Conservation (phyloP, 2,797 vertebrate species). For the Diceros bicornis region DNA sequence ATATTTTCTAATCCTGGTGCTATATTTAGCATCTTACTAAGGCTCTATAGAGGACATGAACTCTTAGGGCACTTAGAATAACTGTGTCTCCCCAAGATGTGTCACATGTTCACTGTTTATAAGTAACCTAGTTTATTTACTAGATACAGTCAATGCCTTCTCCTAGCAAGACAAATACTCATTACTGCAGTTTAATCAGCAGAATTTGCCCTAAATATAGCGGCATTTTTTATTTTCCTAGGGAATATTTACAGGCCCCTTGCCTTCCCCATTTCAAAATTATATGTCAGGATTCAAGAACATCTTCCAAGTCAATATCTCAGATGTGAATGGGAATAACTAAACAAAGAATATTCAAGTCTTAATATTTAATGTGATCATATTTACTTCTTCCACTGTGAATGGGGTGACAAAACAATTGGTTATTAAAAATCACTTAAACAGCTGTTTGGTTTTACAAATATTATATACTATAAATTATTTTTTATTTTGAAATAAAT, state of each 20-base stretch:
- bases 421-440: not conserved
- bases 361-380: not conserved
- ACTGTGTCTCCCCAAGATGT: slow-evolving; percentile 23
- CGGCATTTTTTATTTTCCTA: not conserved
- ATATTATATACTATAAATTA: not conserved
- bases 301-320: not conserved
- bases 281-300: not conserved
- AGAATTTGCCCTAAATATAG: not conserved
- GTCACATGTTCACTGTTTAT: slow-evolving; percentile 77
- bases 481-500: not conserved
- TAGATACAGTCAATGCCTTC: slow-evolving; percentile 62
- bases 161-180: slow-evolving; percentile 19
- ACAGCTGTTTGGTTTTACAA: not conserved
- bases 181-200: not conserved
- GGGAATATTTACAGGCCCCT: not conserved
- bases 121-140: slow-evolving; percentile 78
- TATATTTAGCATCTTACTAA: slow-evolving; percentile 78
- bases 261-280: not conserved
- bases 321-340: not conserved
- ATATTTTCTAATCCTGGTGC: slow-evolving; percentile 22
- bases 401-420: not conserved
- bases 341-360: not conserved
- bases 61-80: slow-evolving; percentile 65
- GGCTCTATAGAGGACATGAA: slow-evolving; percentile 72
- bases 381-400: not conserved